Evolutionary conservation across 2,797 vertebrate species (phyloP).

Genomic region (Takifugu ocellatus): DNA sequence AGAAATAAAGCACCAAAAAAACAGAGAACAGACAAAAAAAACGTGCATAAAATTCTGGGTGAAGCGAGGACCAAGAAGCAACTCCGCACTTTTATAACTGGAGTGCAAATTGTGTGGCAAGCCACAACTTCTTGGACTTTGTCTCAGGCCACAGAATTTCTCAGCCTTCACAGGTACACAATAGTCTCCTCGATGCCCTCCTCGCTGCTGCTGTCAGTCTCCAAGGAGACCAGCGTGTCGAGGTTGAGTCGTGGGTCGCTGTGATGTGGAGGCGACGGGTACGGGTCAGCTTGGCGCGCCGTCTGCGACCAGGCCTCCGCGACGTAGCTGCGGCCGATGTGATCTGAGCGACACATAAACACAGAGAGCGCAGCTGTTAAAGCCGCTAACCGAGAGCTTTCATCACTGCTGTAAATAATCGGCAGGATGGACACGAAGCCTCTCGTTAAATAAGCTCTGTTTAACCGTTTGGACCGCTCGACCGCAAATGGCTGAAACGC

Average conservation of each 20-base stretch:
- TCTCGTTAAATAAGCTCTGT: slow-evolving; percentile 41
- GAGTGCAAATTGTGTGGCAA: too few species aligned
- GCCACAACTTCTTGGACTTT: neutral
- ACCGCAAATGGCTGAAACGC: slow-evolving; percentile 12
- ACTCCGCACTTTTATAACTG: too few species aligned
- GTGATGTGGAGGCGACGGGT: slow-evolving; percentile 38
- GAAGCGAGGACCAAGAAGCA: slow-evolving; percentile 23
- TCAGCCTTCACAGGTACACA: slow-evolving; percentile 74
- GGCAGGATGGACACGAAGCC: slow-evolving; percentile 13
- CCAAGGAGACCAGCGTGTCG: slow-evolving; percentile 63
- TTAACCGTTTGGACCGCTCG: slow-evolving; percentile 46
- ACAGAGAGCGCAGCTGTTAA: neutral
- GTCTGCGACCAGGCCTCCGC: slow-evolving; percentile 57
- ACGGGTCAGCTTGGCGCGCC: slow-evolving; percentile 44
- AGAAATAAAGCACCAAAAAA: slow-evolving; percentile 14
- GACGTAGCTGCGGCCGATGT: slow-evolving; percentile 53
- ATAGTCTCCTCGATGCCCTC: slow-evolving; percentile 79
- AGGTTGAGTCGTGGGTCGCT: slow-evolving; percentile 59
- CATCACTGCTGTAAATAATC: slow-evolving; percentile 19
- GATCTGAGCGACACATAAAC: slow-evolving; percentile 66
- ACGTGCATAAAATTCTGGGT: slow-evolving; percentile 42
- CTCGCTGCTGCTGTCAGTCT: slow-evolving; percentile 70
- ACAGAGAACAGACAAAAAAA: slow-evolving; percentile 8
- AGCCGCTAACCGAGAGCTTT: neutral
- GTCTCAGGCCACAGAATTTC: slow-evolving; percentile 1